Percentiles rank a stretch among this genome's conserved stretches.
Conservation (phyloP, 2,113 vertebrate species). For the Pionites leucogaster region DNA sequence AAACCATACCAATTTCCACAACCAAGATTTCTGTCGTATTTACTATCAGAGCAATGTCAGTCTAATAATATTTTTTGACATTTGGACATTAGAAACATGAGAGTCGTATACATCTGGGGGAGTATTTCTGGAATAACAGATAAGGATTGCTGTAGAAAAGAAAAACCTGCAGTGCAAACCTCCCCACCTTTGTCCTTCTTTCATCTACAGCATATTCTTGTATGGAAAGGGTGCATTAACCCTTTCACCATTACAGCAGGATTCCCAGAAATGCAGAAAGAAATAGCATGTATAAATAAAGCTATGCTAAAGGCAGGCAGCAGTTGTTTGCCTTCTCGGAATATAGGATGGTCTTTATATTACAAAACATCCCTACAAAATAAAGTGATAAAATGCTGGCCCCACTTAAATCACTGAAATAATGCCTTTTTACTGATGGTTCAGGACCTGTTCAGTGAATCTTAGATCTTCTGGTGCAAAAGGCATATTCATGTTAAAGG, state of each 20-base stretch:
- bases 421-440: neutral
- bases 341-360: neutral
- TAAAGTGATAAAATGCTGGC: neutral
- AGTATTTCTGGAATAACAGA: neutral
- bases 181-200: neutral
- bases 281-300: neutral
- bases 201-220: neutral
- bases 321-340: neutral
- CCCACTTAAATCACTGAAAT: neutral
- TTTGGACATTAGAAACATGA: neutral
- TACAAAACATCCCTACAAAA: neutral
- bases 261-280: neutral
- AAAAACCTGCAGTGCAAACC: neutral
- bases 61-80: neutral
- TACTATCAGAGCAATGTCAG: neutral
- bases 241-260: neutral
- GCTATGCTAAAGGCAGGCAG: neutral
- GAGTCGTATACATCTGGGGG: neutral
- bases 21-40: neutral
- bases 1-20: neutral
- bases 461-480: neutral
- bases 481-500: neutral
- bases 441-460: neutral
- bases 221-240: neutral
- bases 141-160: neutral